Evolutionary conservation across 2,797 vertebrate genomes (phyloP).

Genomic region (Ataeniobius toweri): DNA sequence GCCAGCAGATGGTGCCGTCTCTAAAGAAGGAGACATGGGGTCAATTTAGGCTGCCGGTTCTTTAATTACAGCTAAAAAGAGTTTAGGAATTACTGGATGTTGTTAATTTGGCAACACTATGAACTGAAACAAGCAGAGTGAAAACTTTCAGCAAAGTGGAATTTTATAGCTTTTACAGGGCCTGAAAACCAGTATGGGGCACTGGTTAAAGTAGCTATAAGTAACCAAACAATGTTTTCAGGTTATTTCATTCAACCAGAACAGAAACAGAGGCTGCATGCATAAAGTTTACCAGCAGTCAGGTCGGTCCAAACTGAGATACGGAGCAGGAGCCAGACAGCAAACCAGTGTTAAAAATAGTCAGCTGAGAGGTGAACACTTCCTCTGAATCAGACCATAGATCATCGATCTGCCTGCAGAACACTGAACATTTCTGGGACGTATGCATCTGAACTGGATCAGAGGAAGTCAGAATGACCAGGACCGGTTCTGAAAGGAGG

Average conservation of each 20-base stretch:
- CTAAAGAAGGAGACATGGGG: no score
- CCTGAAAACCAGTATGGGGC: no score
- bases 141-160: not conserved
- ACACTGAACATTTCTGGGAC: no score
- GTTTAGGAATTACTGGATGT: not conserved
- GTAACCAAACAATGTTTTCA: not conserved
- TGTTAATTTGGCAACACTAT: not conserved
- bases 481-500: no score
- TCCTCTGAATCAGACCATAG: no score
- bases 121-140: not conserved
- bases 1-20: not conserved
- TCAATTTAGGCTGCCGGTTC: not conserved
- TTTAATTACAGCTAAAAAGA: not conserved
- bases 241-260: not conserved
- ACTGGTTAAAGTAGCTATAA: not conserved
- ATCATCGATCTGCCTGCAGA: no score
- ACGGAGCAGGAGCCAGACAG: not conserved
- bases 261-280: not conserved
- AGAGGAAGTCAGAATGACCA: no score
- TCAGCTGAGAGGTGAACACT: not conserved
- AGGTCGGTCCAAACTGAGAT: not conserved
- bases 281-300: not conserved
- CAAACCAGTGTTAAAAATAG: not conserved
- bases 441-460: no score
- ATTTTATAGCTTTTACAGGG: not conserved